Percentiles rank a stretch among this genome's conserved stretches.
Conservation (phyloP, 1,140 invertebrate species). For the Sinella curviseta region DNA sequence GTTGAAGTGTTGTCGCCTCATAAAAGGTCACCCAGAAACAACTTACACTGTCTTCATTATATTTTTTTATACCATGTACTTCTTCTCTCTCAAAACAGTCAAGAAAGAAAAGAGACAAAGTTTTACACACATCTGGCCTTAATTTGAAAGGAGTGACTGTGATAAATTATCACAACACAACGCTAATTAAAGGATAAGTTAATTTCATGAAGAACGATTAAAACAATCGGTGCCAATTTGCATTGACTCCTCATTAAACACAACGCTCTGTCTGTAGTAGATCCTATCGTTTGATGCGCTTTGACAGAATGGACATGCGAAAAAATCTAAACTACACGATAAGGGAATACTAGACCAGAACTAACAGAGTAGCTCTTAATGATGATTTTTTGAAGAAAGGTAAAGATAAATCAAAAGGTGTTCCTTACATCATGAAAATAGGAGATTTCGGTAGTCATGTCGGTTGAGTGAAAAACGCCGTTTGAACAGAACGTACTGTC, state of each 20-base stretch:
- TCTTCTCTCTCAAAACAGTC: neutral
- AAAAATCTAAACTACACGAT: neutral
- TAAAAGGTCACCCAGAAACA: constrained; percentile 10
- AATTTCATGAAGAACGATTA: no score
- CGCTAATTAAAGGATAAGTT: neutral
- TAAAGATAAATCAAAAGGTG: neutral
- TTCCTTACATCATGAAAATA: constrained; percentile 46
- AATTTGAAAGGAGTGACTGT: no score
- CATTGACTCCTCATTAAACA: no score
- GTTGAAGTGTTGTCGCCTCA: neutral
- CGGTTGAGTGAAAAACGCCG: neutral
- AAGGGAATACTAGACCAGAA: neutral
- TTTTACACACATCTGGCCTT: no score
- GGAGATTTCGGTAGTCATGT: constrained; percentile 46
- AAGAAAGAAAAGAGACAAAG: neutral
- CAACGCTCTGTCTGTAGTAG: no score
- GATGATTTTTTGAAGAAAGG: neutral
- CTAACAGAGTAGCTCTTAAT: neutral
- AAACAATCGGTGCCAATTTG: no score
- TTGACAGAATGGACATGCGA: no score
- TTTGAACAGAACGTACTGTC: constrained; percentile 7
- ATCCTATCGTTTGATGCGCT: no score
- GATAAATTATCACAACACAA: no score
- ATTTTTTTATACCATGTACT: neutral
- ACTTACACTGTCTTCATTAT: neutral